Percentiles rank a stretch among this genome's conserved stretches.
Conservation (phyloP, 2,797 vertebrate genomes). For the Acanthurus lineatus region DNA sequence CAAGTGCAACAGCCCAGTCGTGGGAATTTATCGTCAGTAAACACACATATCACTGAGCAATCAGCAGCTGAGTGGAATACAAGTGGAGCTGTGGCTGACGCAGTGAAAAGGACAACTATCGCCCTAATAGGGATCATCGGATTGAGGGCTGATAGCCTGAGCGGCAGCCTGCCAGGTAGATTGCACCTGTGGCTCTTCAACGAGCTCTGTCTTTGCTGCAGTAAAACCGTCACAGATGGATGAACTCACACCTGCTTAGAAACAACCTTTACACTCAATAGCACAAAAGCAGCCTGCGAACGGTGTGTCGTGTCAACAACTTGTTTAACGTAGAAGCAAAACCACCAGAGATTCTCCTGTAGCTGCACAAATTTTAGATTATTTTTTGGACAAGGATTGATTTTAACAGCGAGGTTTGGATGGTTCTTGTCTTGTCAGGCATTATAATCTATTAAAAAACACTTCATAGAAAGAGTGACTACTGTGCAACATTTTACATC, state of each 20-base stretch:
- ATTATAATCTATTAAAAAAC: not conserved
- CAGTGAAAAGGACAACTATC: slow-evolving; percentile 65
- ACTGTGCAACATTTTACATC: not conserved
- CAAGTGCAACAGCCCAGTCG: slow-evolving; percentile 71
- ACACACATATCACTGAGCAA: slow-evolving; percentile 75
- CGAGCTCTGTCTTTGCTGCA: slow-evolving; percentile 41
- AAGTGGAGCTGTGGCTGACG: slow-evolving; percentile 49
- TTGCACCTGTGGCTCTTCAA: slow-evolving; percentile 68
- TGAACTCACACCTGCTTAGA: slow-evolving; percentile 50
- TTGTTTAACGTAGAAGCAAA: not conserved
- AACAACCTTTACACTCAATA: slow-evolving; percentile 9
- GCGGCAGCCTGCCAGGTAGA: slow-evolving; percentile 74
- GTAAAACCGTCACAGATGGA: slow-evolving; percentile 40
- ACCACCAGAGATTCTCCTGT: not conserved
- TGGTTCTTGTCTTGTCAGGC: not conserved
- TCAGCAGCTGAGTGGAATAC: slow-evolving; percentile 64
- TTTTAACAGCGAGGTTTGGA: not conserved
- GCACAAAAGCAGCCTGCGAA: not conserved
- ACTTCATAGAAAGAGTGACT: not conserved
- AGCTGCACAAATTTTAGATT: not conserved
- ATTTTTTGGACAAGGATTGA: not conserved
- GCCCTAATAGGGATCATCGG: slow-evolving; percentile 59
- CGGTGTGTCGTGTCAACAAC: not conserved
- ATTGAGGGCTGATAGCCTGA: slow-evolving; percentile 66
- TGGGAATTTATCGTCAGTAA: slow-evolving; percentile 69